Evolutionary conservation across 2,797 vertebrate genomes (phyloP).

Genomic region (Lates japonicus): DNA sequence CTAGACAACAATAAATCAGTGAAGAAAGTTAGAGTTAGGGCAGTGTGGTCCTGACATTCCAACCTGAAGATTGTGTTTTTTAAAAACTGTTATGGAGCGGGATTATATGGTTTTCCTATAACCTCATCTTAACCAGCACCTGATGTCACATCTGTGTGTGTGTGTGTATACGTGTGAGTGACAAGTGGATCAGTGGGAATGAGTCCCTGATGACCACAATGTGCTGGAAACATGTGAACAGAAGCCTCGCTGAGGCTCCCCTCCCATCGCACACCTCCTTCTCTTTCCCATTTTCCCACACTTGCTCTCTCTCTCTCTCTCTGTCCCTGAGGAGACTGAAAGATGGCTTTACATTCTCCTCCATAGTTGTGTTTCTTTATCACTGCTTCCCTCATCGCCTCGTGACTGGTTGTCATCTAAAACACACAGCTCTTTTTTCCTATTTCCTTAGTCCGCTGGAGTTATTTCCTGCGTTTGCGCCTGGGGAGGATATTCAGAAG

Average conservation of each 20-base stretch:
- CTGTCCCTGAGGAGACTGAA: slow-evolving; percentile 37
- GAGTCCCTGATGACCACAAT: slow-evolving; percentile 61
- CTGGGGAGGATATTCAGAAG: slow-evolving; percentile 21
- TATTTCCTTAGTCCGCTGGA: slow-evolving; percentile 13
- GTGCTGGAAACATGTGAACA: slow-evolving; percentile 63
- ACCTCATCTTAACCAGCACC: slow-evolving; percentile 63
- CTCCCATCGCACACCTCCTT: slow-evolving; percentile 48
- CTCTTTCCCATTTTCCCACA: slow-evolving; percentile 66
- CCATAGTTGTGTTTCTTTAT: slow-evolving; percentile 39
- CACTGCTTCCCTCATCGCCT: slow-evolving; percentile 45
- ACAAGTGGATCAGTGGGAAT: slow-evolving; percentile 63
- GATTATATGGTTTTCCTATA: slow-evolving; percentile 74
- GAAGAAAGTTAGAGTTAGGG: background rate
- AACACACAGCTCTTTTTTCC: slow-evolving; percentile 26
- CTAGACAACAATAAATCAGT: slow-evolving; percentile 19
- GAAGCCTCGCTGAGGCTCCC: slow-evolving; percentile 53
- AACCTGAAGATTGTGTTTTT: slow-evolving; percentile 23
- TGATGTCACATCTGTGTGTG: slow-evolving; percentile 56
- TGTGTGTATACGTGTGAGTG: slow-evolving; percentile 50
- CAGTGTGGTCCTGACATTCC: background rate
- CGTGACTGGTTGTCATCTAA: slow-evolving; percentile 45
- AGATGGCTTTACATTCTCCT: slow-evolving; percentile 43
- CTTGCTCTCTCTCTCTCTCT: slow-evolving; percentile 30
- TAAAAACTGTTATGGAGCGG: slow-evolving; percentile 13
- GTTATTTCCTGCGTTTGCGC: slow-evolving; percentile 19